Base-by-base conservation (phyloP, 2,113 vertebrate species). In the Muntiacus muntjak region DNA sequence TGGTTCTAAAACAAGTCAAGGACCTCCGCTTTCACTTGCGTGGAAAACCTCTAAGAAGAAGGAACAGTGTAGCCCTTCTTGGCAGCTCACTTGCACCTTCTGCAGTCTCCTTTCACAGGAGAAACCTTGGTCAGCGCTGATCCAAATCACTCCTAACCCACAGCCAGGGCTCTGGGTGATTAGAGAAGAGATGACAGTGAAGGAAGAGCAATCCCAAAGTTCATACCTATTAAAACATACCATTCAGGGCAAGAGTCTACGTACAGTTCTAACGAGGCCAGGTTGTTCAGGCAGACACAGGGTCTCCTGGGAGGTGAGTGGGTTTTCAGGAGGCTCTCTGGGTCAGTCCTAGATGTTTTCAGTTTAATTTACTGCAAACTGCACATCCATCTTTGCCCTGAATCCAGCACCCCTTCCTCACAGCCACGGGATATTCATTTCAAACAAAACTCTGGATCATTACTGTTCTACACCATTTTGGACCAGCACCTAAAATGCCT, bases 1-100 rank as follows among this genome's bases (percentile, higher is more conserved):
- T 17, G 14, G 15, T 54, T 81, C 13, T 8, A 4, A 33, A 14
- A 28, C 4, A 16, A 5, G 19, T 57, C 4, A 1, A 13, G 16
- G 55, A 12, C 7, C n/a, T 14, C 33, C 3, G 1, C 6, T 13
- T 57, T 1, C 11, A 1, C 7, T 5, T 0, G 19, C 3, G 1
- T 1, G 1, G 7, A 3, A 57, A 19, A 5, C 5, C 7, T n/a
- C 21, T 12, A 19, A 43, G n/a, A 11, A 36, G 50, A 47, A 36
- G 36, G 30, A 3, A 11, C 0, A 1, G 9, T 0, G 7, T 1
- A 13, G 1, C 17, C 15, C 30, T 13, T 13, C 25, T n/a, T 36
- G 23, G 17, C 28, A 21, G n/a, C 16, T 5, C 3, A 1, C 19
- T 13, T 0, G 21, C 0, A 1, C 10, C 40, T 30, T 15, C 58